phyloP scores from a whole-genome alignment of 2,888 invertebrate genomes.

The Rapana venosa region DNA sequence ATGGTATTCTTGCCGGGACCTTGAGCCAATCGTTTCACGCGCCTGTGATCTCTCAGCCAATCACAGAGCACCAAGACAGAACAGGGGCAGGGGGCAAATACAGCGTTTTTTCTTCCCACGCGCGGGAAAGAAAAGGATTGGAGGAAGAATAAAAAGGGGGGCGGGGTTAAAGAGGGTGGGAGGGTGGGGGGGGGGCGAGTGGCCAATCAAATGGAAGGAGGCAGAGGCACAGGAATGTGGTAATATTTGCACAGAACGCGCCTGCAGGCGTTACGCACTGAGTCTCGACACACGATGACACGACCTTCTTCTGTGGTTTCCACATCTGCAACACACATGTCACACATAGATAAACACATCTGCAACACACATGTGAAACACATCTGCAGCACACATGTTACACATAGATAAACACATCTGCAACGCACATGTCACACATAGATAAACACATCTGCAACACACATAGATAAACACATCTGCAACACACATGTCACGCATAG shows the following conservation, averaged over 20 bases:
- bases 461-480: too few species aligned
- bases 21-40: too few species aligned
- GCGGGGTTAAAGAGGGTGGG: background rate
- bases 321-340: slow-evolving; percentile 84
- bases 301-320: slow-evolving; percentile 96
- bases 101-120: background rate
- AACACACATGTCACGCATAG: too few species aligned
- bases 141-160: background rate
- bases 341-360: background rate
- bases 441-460: too few species aligned
- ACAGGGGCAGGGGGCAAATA: background rate
- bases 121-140: background rate
- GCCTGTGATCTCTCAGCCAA: slow-evolving; percentile 2
- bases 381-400: too few species aligned
- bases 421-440: too few species aligned
- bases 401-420: too few species aligned
- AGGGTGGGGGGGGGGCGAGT: slow-evolving; percentile 8
- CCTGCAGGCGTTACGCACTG: slow-evolving; percentile 94
- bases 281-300: slow-evolving; percentile 97
- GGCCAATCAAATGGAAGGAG: slow-evolving; percentile 58
- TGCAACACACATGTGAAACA: too few species aligned
- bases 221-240: slow-evolving; percentile 89
- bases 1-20: too few species aligned
- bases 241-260: slow-evolving; percentile 97
- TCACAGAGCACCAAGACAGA: slow-evolving; percentile 7